These are phyloP conservation scores for Odontocerum albicorne DNA, from an alignment of 2,888 invertebrate genomes.

Conservation along the genomic window DNA sequence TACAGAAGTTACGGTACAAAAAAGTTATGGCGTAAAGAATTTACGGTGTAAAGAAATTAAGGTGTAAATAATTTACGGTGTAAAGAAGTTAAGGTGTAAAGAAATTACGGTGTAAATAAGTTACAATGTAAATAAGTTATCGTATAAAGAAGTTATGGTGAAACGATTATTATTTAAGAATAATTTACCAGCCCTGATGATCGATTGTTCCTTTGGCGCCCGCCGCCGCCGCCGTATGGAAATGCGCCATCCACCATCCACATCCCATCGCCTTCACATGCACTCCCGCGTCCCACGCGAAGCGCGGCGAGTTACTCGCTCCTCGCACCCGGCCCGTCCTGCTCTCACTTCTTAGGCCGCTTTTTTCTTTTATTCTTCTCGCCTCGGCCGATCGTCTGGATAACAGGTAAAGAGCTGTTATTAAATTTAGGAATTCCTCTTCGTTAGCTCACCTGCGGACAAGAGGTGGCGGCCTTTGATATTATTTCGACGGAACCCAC, in stretches of 20 bases:
- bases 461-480: no score
- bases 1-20: no score
- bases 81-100: no score
- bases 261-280: not conserved
- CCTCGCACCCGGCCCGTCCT: not conserved
- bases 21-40: no score
- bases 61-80: no score
- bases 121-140: no score
- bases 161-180: no score
- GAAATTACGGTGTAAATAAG: no score
- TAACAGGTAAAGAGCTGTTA: constrained; percentile 36
- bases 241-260: not conserved
- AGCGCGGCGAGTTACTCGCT: not conserved
- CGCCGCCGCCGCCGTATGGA: constrained; percentile 5
- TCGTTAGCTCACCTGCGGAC: constrained; percentile 28
- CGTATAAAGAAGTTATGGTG: no score
- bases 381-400: constrained; percentile 32
- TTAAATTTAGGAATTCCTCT: constrained; percentile 35
- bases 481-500: no score
- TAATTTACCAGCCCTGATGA: not conserved
- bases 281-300: not conserved
- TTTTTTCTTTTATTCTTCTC: constrained; percentile 15
- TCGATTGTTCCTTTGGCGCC: constrained; percentile 1
- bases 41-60: no score
- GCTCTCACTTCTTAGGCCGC: constrained; percentile 26